Conservation (phyloP, 92 coral and sea anemone species). For the Desmophyllum pertusum region DNA sequence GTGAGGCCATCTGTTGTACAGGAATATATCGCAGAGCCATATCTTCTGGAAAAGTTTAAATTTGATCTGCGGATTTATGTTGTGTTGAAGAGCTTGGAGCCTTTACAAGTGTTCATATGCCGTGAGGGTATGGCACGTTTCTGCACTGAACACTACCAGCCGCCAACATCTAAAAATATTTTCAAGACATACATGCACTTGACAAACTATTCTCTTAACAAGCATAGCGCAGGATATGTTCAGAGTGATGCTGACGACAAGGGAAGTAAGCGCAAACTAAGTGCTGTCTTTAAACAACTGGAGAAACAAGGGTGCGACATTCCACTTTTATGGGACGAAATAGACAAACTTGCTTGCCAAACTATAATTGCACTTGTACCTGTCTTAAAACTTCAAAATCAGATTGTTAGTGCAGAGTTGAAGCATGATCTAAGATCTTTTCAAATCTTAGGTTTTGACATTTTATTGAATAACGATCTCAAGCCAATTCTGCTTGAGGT, state of each 20-base stretch:
- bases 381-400: constrained; percentile 65
- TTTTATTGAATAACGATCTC: constrained; percentile 64
- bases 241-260: constrained; percentile 81
- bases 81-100: constrained; percentile 76
- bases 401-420: constrained; percentile 58
- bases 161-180: constrained; percentile 74
- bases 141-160: constrained; percentile 80
- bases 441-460: constrained; percentile 89
- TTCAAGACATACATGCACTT: constrained; percentile 82
- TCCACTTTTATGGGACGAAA: constrained; percentile 67
- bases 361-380: constrained; percentile 86
- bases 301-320: constrained; percentile 68
- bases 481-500: constrained; percentile 79
- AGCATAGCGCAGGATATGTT: constrained; percentile 73
- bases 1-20: constrained; percentile 74
- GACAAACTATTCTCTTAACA: constrained; percentile 86
- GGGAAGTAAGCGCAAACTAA: constrained; percentile 85
- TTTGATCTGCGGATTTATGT: constrained; percentile 89
- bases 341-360: constrained; percentile 72
- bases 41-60: constrained; percentile 77
- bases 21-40: constrained; percentile 73
- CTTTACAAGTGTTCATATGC: constrained; percentile 77
- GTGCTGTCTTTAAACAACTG: constrained; percentile 81
- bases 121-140: constrained; percentile 91
- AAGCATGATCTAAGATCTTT: constrained; percentile 72